These are phyloP conservation scores for Cercocebus atys DNA, from an alignment of 2,113 vertebrate species.

Conservation along the genomic window DNA sequence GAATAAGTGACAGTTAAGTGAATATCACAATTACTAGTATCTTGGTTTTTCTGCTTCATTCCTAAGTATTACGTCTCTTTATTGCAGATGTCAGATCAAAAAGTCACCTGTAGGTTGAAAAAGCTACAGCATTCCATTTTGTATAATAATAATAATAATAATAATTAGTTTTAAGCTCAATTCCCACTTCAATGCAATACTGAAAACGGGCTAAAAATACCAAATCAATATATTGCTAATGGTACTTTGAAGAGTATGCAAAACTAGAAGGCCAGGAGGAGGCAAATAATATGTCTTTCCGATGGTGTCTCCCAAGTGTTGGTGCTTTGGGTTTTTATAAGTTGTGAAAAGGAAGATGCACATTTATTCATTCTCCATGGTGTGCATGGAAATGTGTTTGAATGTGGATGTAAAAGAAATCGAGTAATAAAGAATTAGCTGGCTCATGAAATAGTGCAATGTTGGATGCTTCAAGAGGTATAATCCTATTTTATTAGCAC, in stretches of 20 bases:
- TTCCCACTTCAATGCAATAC: constrained; percentile 79
- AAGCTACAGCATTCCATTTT: constrained; percentile 64
- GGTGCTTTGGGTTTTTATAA: constrained; percentile 81
- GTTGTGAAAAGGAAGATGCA: constrained; percentile 85
- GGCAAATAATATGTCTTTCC: constrained; percentile 84
- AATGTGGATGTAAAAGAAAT: constrained; percentile 85
- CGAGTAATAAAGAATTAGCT: constrained; percentile 83
- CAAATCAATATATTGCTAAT: constrained; percentile 66
- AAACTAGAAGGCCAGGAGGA: constrained; percentile 73
- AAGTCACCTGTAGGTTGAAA: constrained; percentile 78
- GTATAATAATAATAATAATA: background rate
- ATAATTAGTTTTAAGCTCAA: constrained; percentile 71
- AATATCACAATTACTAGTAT: constrained; percentile 66
- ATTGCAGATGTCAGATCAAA: constrained; percentile 73
- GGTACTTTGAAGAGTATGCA: constrained; percentile 73
- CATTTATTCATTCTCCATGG: constrained; percentile 83
- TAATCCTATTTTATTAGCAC: constrained; percentile 92
- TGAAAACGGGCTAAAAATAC: constrained; percentile 78
- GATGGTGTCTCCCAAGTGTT: constrained; percentile 88
- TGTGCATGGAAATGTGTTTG: constrained; percentile 82
- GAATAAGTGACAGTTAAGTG: constrained; percentile 48
- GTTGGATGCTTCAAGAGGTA: constrained; percentile 87
- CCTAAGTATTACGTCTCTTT: constrained; percentile 77
- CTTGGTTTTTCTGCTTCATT: constrained; percentile 82
- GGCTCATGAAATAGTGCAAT: constrained; percentile 88